These are phyloP conservation scores for Acrobasis suavella DNA, from an alignment of 2,888 invertebrate genomes.

Conservation along the genomic window DNA sequence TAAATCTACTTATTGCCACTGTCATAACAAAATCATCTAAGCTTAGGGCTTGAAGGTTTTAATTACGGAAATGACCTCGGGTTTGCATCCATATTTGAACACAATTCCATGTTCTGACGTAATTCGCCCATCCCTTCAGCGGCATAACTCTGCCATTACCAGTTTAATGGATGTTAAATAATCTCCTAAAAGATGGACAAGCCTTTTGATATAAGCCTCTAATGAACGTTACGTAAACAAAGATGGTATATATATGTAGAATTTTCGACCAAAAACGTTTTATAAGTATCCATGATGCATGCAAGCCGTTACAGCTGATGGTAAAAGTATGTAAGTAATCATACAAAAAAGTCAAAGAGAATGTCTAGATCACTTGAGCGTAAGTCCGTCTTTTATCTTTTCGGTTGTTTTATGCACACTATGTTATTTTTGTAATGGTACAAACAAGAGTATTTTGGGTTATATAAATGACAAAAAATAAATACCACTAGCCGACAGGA, in stretches of 20 bases:
- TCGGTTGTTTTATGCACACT: too few relatives aligned
- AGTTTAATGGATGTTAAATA: slow-evolving; percentile 15
- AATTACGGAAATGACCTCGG: background rate
- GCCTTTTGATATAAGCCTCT: slow-evolving; percentile 17
- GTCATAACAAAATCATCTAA: too few relatives aligned
- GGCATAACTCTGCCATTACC: slow-evolving; percentile 7
- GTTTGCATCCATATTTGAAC: background rate
- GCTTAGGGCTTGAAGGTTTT: background rate
- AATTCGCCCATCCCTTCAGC: background rate
- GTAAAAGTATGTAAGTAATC: too few relatives aligned
- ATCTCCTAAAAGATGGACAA: slow-evolving; percentile 23
- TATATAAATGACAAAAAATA: too few relatives aligned
- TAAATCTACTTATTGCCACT: too few relatives aligned
- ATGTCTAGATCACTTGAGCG: too few relatives aligned
- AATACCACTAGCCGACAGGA: too few relatives aligned
- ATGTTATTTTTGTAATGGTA: too few relatives aligned
- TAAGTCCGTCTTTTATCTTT: too few relatives aligned
- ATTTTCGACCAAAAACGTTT: background rate
- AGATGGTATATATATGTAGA: background rate
- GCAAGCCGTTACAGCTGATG: too few relatives aligned
- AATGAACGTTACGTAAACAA: slow-evolving; percentile 2
- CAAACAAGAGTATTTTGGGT: too few relatives aligned
- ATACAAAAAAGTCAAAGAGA: too few relatives aligned
- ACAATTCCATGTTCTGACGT: slow-evolving; percentile 5
- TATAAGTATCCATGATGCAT: background rate